Conservation (phyloP, 2,113 vertebrate species). For the Myrmecobius fasciatus region DNA sequence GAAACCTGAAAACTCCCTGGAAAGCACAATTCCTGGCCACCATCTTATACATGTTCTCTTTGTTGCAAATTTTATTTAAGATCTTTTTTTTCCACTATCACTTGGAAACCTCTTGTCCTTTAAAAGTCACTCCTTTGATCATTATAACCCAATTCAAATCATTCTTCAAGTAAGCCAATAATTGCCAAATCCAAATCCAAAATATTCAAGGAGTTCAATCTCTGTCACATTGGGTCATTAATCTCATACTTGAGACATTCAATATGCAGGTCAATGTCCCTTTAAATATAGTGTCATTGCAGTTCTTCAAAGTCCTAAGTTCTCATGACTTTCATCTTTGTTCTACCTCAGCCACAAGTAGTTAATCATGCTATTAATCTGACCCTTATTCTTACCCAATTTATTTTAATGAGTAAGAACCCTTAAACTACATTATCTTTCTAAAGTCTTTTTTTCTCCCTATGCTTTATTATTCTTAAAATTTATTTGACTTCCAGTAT, state of each 20-base stretch:
- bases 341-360: neutral
- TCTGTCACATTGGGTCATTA: neutral
- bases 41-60: neutral
- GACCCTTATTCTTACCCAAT: neutral
- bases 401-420: neutral
- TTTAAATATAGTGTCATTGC: neutral
- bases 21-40: neutral
- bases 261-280: neutral
- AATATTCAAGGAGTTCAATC: neutral
- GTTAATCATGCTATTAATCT: neutral
- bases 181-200: neutral
- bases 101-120: neutral
- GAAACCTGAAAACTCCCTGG: neutral
- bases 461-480: neutral
- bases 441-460: neutral
- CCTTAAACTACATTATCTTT: neutral
- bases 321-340: neutral
- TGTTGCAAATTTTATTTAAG: neutral
- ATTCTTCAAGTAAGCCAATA: neutral
- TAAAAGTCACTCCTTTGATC: neutral
- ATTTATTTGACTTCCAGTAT: neutral
- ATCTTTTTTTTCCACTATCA: neutral
- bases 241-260: neutral
- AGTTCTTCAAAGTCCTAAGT: neutral
- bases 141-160: neutral